These are phyloP conservation scores for Luscinia megarhynchos DNA, from an alignment of 2,797 vertebrate genomes.

Conservation along the genomic window DNA sequence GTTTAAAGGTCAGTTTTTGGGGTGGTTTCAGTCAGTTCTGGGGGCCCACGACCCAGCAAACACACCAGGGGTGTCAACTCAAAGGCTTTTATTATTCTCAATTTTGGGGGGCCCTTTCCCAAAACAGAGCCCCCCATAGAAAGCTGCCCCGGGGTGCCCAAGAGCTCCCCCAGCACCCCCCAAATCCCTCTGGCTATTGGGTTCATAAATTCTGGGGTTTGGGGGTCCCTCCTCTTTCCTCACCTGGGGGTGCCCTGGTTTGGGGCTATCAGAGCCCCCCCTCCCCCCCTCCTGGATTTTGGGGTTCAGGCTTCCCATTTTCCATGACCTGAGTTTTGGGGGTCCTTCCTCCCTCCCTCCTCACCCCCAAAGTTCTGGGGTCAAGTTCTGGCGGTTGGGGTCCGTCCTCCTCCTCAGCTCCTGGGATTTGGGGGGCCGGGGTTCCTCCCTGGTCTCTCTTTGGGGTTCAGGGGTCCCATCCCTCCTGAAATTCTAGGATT, in stretches of 20 bases:
- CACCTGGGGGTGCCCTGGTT: not conserved
- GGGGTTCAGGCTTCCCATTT: not conserved
- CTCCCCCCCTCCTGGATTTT: not conserved
- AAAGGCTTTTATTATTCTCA: not conserved
- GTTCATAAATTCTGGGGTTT: not conserved
- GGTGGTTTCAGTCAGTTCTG: accelerated
- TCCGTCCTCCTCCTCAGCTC: not conserved
- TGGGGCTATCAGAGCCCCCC: not conserved
- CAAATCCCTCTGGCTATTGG: not conserved
- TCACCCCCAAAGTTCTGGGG: not conserved
- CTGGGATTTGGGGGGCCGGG: not conserved
- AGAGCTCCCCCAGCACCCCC: not conserved
- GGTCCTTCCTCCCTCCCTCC: not conserved
- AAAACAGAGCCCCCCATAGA: not conserved
- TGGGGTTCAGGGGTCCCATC: too few species aligned
- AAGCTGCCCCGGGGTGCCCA: not conserved
- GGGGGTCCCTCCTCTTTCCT: not conserved
- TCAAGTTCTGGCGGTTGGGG: not conserved
- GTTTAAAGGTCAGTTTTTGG: too few species aligned
- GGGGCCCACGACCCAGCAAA: not conserved
- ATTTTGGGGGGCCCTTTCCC: not conserved
- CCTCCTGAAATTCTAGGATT: not conserved
- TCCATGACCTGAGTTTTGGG: not conserved
- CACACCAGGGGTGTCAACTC: accelerated
- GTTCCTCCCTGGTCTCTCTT: not conserved